A percentile compares a stretch with the other conserved stretches of the same genome.
These are phyloP conservation scores for Scomber japonicus DNA, from an alignment of 2,113 vertebrate genomes.

Conservation along the genomic window DNA sequence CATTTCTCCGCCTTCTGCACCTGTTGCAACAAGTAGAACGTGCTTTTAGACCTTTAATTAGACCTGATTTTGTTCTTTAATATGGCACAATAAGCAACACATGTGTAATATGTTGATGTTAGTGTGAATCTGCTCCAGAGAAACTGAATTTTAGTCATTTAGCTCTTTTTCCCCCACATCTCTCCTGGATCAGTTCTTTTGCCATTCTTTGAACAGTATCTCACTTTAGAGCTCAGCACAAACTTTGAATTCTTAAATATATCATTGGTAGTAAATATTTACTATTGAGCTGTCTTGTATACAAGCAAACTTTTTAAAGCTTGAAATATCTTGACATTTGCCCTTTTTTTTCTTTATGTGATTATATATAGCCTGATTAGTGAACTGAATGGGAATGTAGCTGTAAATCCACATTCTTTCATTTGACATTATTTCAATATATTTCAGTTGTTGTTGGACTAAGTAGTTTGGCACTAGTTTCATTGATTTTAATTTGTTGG, in stretches of 20 bases:
- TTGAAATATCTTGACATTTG: too few relatives aligned
- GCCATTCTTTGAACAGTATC: neutral
- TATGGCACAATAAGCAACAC: neutral
- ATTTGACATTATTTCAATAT: too few relatives aligned
- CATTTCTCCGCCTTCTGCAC: slow-evolving; percentile 28
- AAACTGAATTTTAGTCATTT: neutral
- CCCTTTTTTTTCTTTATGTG: too few relatives aligned
- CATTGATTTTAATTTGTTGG: neutral
- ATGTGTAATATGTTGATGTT: neutral
- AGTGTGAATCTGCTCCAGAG: neutral
- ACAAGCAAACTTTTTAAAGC: neutral
- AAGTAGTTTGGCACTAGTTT: too few relatives aligned
- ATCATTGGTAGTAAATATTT: neutral
- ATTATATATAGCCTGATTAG: too few relatives aligned
- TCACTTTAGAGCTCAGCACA: neutral
- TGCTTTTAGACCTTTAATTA: neutral
- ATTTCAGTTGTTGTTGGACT: too few relatives aligned
- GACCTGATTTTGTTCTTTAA: neutral
- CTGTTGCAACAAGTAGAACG: slow-evolving; percentile 37
- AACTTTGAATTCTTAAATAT: neutral
- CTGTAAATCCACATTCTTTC: neutral
- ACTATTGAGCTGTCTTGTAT: neutral
- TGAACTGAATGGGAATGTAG: neutral
- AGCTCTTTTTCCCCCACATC: neutral
- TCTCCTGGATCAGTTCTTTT: neutral